phyloP scores from a whole-genome alignment of 2,113 vertebrate species.

The Apus apus region DNA sequence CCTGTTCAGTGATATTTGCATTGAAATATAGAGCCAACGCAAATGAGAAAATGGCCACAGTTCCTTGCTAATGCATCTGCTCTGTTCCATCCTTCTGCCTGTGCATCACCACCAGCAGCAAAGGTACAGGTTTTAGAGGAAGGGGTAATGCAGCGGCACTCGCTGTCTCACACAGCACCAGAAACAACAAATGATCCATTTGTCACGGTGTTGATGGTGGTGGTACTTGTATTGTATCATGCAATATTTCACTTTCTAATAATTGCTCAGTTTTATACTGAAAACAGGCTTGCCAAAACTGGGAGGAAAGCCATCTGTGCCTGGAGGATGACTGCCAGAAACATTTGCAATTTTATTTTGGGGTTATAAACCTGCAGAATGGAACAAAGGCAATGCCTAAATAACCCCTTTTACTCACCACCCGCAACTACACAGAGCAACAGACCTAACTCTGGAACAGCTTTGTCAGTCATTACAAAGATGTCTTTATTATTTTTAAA shows the following conservation, averaged over 20 bases:
- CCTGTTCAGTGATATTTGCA: slow-evolving; percentile 67
- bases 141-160: slow-evolving; percentile 17
- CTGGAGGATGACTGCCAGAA: slow-evolving; percentile 47
- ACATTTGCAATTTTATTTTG: slow-evolving; percentile 56
- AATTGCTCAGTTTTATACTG: slow-evolving; percentile 68
- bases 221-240: slow-evolving; percentile 5
- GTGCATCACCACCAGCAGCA: slow-evolving; percentile 33
- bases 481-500: slow-evolving; percentile 57
- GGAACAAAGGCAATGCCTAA: slow-evolving; percentile 47
- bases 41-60: slow-evolving; percentile 63
- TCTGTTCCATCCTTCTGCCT: slow-evolving; percentile 24
- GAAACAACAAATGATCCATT: slow-evolving; percentile 24
- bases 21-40: slow-evolving; percentile 59
- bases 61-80: slow-evolving; percentile 66
- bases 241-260: slow-evolving; percentile 69
- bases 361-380: slow-evolving; percentile 49
- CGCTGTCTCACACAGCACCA: not conserved
- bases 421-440: not conserved
- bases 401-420: slow-evolving; percentile 27
- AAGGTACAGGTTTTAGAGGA: slow-evolving; percentile 42
- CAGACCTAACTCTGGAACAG: not conserved
- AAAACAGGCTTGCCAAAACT: slow-evolving; percentile 58
- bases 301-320: slow-evolving; percentile 57
- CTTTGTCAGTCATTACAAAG: slow-evolving; percentile 30
- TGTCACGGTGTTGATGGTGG: slow-evolving; percentile 37